These are phyloP conservation scores for Elgonia sp. DNA, from an alignment of 2,888 invertebrate species.

Conservation along the genomic window DNA sequence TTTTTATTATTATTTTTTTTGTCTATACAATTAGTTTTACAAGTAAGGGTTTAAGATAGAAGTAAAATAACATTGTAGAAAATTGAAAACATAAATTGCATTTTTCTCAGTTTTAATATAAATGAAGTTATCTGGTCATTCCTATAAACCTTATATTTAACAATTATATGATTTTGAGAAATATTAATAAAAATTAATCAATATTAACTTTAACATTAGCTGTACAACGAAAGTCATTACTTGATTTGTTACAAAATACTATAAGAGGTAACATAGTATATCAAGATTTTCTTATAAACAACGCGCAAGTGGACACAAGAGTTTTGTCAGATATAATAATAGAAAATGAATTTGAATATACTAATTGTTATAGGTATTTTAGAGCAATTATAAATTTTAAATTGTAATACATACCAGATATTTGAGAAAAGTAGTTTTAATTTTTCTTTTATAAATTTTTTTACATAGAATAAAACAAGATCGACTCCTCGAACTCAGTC, in stretches of 20 bases:
- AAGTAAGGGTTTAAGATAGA: too few relatives aligned
- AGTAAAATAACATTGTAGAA: too few relatives aligned
- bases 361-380: slow-evolving; percentile 43
- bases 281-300: slow-evolving; percentile 41
- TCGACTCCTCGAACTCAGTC: slow-evolving; percentile 22
- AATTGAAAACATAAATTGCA: too few relatives aligned
- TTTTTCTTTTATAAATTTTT: slow-evolving; percentile 34
- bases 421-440: slow-evolving; percentile 34
- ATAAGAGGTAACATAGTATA: slow-evolving; percentile 24
- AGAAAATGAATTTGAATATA: slow-evolving; percentile 41
- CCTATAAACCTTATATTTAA: too few relatives aligned
- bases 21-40: too few relatives aligned
- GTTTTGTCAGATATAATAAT: slow-evolving; percentile 47
- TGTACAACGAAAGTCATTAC: slow-evolving; percentile 29
- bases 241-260: slow-evolving; percentile 36
- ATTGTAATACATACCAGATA: slow-evolving; percentile 22
- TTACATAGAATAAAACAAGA: slow-evolving; percentile 44
- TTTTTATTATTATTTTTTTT: too few relatives aligned
- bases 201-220: slow-evolving; percentile 31
- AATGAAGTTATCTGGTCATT: too few relatives aligned
- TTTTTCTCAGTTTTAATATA: too few relatives aligned
- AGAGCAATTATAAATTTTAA: slow-evolving; percentile 12
- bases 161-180: slow-evolving; percentile 18
- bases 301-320: slow-evolving; percentile 31
- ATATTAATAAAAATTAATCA: slow-evolving; percentile 25